These are phyloP conservation scores for Eupsittula cactorum DNA, from an alignment of 2,113 vertebrate genomes.

Conservation along the genomic window DNA sequence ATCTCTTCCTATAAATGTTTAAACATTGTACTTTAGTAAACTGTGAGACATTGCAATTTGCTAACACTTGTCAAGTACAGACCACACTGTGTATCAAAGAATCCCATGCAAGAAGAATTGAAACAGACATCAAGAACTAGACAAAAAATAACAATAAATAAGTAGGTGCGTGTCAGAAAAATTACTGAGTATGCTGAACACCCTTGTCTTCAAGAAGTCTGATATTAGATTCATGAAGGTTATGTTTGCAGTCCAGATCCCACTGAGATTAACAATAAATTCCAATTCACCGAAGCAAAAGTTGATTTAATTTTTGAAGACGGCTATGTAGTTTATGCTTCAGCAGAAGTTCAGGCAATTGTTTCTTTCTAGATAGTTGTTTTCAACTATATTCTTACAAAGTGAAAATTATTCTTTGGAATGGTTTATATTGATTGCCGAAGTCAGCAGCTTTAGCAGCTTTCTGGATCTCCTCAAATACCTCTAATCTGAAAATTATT, in stretches of 20 bases:
- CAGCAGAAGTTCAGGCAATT: not conserved
- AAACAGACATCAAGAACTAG: not conserved
- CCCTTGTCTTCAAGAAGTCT: not conserved
- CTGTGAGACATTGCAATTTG: not conserved
- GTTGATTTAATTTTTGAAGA: slow-evolving; percentile 29
- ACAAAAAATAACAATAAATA: not conserved
- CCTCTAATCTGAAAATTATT: not conserved
- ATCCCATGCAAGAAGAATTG: not conserved
- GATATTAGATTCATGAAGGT: not conserved
- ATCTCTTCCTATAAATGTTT: not conserved
- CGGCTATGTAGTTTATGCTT: not conserved
- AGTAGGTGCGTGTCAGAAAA: not conserved
- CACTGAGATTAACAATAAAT: not conserved
- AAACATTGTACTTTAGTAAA: not conserved
- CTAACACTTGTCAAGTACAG: not conserved
- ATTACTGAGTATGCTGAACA: not conserved
- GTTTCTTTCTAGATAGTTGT: not conserved
- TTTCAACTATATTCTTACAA: not conserved
- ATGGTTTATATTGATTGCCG: not conserved
- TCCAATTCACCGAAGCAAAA: not conserved
- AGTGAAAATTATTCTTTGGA: not conserved
- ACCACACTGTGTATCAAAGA: accelerated
- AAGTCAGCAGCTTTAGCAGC: not conserved
- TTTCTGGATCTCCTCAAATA: not conserved
- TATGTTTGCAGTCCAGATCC: not conserved